Conservation (phyloP, 2,797 vertebrate species). For the Leptatherina wallacei region DNA sequence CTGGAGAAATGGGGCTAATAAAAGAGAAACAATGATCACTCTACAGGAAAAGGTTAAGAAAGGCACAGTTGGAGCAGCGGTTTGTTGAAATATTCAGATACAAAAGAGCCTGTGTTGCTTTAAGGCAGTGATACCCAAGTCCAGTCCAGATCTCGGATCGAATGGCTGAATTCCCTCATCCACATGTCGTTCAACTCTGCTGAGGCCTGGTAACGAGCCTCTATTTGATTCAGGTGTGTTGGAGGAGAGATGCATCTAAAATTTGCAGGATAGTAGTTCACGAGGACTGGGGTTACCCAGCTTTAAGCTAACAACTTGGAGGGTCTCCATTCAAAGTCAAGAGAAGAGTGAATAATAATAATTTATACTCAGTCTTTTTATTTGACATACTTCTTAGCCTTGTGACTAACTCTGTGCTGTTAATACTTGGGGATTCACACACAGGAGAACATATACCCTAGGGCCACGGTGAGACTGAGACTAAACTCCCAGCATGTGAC, state of each 20-base stretch:
- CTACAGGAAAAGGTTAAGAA: neutral
- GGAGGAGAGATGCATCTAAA: too few species aligned
- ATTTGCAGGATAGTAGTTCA: too few species aligned
- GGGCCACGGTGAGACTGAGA: neutral
- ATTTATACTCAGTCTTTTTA: neutral
- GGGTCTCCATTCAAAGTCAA: neutral
- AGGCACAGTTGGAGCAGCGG: neutral
- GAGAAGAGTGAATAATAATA: neutral
- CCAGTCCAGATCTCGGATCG: too few species aligned
- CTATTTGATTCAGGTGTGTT: too few species aligned
- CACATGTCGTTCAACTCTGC: too few species aligned
- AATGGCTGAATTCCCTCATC: too few species aligned
- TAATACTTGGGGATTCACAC: neutral
- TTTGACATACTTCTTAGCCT: neutral
- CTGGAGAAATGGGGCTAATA: neutral
- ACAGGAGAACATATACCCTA: neutral
- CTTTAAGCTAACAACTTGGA: neutral
- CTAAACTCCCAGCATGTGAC: constrained; percentile 4
- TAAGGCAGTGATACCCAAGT: neutral
- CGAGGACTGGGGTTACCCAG: too few species aligned
- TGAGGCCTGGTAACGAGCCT: too few species aligned
- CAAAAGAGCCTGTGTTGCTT: neutral
- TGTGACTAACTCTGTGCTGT: neutral
- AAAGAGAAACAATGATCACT: neutral
- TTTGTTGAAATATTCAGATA: neutral